Evolutionary conservation across 92 coral and sea anemone genomes (phyloP).

Genomic region (Paramuricea clavata): DNA sequence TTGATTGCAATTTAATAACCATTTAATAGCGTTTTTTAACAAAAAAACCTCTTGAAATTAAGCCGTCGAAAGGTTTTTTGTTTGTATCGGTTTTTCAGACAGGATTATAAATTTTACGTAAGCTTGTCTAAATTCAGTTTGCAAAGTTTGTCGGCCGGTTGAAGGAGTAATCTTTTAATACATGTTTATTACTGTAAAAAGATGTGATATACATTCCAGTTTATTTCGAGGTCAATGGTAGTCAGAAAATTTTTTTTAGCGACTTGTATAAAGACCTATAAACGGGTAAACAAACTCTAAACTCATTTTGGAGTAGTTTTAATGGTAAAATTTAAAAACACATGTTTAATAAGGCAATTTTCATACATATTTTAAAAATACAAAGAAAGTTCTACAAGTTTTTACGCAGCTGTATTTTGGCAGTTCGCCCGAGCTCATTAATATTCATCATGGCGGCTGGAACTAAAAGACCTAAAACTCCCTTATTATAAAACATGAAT

Average conservation of each 20-base stretch:
- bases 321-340: neutral
- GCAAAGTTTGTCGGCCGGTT: too few relatives aligned
- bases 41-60: neutral
- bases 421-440: neutral
- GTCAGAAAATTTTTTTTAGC: too few relatives aligned
- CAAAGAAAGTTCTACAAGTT: neutral
- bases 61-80: neutral
- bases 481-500: slow-evolving; percentile 7
- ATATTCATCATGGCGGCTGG: slow-evolving; percentile 17
- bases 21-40: neutral
- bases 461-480: neutral
- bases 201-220: too few relatives aligned
- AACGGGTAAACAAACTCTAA: too few relatives aligned
- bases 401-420: neutral
- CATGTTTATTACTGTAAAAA: too few relatives aligned
- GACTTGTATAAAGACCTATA: too few relatives aligned
- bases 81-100: neutral
- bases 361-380: neutral
- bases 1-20: neutral
- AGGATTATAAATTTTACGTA: neutral
- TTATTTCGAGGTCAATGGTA: too few relatives aligned
- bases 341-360: neutral
- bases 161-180: too few relatives aligned
- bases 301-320: too few relatives aligned
- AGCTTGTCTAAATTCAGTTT: neutral